Conservation (phyloP, 2,113 vertebrate genomes). For the Nannobrachium achirus region DNA sequence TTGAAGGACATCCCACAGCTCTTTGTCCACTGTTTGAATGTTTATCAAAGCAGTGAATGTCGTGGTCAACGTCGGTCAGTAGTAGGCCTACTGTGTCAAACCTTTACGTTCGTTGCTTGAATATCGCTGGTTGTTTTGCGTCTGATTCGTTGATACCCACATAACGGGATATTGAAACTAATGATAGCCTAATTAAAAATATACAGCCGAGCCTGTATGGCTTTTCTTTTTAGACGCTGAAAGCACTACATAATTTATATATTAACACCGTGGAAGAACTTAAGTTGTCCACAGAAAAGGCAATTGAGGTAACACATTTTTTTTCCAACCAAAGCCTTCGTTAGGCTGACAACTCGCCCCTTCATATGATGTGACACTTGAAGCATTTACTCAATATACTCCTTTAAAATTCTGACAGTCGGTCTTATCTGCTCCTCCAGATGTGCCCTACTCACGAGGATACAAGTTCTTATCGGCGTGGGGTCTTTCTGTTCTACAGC, state of each 20-base stretch:
- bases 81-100: no score
- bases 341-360: neutral
- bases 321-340: conserved; percentile 16
- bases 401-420: neutral
- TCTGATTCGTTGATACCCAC: conserved; percentile 6
- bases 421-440: conserved; percentile 56
- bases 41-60: conserved; percentile 1
- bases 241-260: no score
- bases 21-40: conserved; percentile 4
- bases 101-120: no score
- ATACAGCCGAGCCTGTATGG: neutral
- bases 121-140: neutral
- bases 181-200: conserved; percentile 10
- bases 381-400: neutral
- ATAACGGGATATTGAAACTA: conserved; percentile 5
- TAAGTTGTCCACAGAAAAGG: no score
- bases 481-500: conserved; percentile 29
- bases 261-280: no score
- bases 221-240: no score
- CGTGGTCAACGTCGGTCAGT: neutral
- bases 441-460: conserved; percentile 45
- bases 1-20: conserved; percentile 19
- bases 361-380: conserved; percentile 17
- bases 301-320: no score
- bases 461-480: conserved; percentile 40